Evolutionary conservation across 1,140 invertebrate species (phyloP), one percentile per base, ranked within the genome.

Genomic region (Idris sp.): DNA sequence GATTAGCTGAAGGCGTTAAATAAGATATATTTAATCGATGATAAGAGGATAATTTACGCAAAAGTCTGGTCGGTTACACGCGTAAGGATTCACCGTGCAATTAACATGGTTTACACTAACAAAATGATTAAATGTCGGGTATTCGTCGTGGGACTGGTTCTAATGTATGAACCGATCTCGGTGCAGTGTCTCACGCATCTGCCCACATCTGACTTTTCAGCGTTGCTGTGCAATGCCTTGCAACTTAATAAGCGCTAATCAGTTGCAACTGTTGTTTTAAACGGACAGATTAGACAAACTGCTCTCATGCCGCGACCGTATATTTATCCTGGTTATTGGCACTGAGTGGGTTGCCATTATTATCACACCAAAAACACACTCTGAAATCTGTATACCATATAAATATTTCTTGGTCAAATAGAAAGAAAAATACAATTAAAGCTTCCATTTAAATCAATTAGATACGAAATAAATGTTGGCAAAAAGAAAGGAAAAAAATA

Each of bases 11-110:
- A 51, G 31, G 64, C 64, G 73, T 61, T 61, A 59, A 76, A n/a
- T 65, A 48, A 58, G 62, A 67, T 59, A 65, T 76, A 61, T 51
- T 51, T 59, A 51, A 54, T 10, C 59, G 65, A 56, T 49, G 74
- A 71, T 76, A 72, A 76, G 74, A 31, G 74, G 67, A 71, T 76
- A 71, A 67, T 48, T 76, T 49, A 61, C 67, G 67, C 74, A 67
- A 65, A 61, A 54, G n/a, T n/a, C n/a, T n/a, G n/a, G n/a, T n/a
- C n/a, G n/a, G n/a, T n/a, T n/a, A n/a, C n/a, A n/a, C 14, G 40
- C 44, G 51, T 40, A 64, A 77, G 48, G 69, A 77, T 76, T 77
- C 74, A 79, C 76, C 78, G 73, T 44, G 46, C 76, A 76, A 79
- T 79, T 78, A 79, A 73, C 58, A 40, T 48, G 53, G 61, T 49